Evolutionary conservation across 2,888 invertebrate species (phyloP).

Genomic region (Axea sp.): DNA sequence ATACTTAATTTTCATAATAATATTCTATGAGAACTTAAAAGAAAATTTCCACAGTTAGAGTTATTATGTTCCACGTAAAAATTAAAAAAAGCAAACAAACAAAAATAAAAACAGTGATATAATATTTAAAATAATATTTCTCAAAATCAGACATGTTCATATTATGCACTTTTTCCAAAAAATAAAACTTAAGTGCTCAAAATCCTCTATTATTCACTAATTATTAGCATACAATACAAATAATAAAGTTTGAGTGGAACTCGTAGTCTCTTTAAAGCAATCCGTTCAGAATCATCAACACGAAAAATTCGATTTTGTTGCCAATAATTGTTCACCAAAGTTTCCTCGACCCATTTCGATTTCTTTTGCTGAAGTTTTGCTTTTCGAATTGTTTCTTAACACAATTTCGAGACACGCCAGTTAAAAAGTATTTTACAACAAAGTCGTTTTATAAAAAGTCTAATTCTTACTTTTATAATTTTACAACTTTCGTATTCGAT

Average conservation of each 20-base stretch:
- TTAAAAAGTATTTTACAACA: slow-evolving; percentile 25
- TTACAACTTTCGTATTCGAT: neutral
- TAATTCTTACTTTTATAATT: slow-evolving; percentile 20
- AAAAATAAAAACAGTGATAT: too few species aligned
- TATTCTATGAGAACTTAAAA: too few species aligned
- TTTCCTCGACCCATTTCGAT: slow-evolving; percentile 33
- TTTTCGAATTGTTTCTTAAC: slow-evolving; percentile 30
- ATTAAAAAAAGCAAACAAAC: too few species aligned
- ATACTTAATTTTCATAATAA: too few species aligned
- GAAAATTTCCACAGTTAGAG: too few species aligned
- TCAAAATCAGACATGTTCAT: too few species aligned
- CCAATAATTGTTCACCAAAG: slow-evolving; percentile 38
- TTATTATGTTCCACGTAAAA: too few species aligned
- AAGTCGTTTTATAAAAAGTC: slow-evolving; percentile 8
- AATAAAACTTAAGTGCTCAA: too few species aligned
- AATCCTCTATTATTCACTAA: too few species aligned
- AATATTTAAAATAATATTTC: too few species aligned
- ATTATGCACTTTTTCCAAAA: too few species aligned
- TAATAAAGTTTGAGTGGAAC: slow-evolving; percentile 11
- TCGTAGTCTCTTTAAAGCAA: slow-evolving; percentile 3
- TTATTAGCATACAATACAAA: slow-evolving; percentile 10
- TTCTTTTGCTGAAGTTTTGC: slow-evolving; percentile 19
- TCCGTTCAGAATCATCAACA: slow-evolving; percentile 21
- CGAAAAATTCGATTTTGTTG: slow-evolving; percentile 35
- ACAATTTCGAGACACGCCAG: slow-evolving; percentile 3